Evolutionary conservation across 2,797 vertebrate species (phyloP), one percentile per base, ranked within the genome.

Genomic region (Valencia hispanica): DNA sequence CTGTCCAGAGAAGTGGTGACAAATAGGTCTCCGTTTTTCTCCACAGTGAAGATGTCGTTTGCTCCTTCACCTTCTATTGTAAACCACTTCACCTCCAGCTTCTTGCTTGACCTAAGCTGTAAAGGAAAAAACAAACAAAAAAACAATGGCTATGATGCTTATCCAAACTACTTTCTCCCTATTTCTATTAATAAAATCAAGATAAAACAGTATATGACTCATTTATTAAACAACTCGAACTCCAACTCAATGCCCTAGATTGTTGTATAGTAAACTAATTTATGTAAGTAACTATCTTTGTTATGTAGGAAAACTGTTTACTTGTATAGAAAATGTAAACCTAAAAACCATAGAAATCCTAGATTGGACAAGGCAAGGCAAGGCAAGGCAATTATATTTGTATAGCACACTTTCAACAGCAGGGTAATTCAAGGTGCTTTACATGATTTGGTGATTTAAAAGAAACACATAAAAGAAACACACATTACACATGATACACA

Each of bases 31-130:
- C 96, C 96, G 1, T 88, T 78, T 0, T 12, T 0, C 66, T 94
- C 89, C 72, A 96, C 94, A 0, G 0, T 84, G 83, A 96, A 96
- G 83, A 93, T 91, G 59, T 25, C 45, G 63, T 91, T 84, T 1
- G 94, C 95, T 55, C 96, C 96, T 20, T 96, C 93, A 9, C 96
- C 96, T 0, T 78, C 57, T 3, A 96, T 94, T 25, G 25, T 43
- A 14, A 89, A 96, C 0, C 0, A 75, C 63, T 86, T 89, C 27
- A 57, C 78, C 0, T 32, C 7, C 22, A 48, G n/a, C 0, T 0
- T 68, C 59, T 80, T 10, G 45, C 71, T 92, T 7, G 95, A 95
- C 61, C 84, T 91, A 11, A 96, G 89, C 96, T 96, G 81, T 30
- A 32, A 69, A 81, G 72, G 34, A 48, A 51, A 5, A 32, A 32